Evolutionary conservation across 2,113 vertebrate genomes (phyloP).

Genomic region (Sigmodon hispidus): DNA sequence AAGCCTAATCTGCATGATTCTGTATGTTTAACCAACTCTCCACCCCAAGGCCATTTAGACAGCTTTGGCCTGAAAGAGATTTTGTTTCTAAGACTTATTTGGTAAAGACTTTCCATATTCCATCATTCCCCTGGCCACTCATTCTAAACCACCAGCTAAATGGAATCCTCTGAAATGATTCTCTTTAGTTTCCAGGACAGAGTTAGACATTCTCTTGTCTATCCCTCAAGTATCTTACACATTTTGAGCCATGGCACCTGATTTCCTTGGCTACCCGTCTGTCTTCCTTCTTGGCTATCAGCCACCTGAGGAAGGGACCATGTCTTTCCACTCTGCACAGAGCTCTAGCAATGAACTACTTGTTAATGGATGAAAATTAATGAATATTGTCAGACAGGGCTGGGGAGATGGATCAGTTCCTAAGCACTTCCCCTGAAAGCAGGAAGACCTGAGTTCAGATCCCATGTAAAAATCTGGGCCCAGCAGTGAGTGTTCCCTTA

Average conservation of each 20-base stretch:
- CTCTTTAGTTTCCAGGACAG: not conserved
- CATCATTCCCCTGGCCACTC: not conserved
- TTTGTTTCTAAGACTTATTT: conserved; percentile 18
- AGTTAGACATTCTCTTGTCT: not conserved
- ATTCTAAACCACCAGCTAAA: not conserved
- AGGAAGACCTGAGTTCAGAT: too few relatives aligned
- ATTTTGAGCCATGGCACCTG: not conserved
- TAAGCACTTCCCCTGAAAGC: too few relatives aligned
- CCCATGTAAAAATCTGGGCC: not conserved
- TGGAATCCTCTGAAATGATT: conserved; percentile 5
- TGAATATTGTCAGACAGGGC: not conserved
- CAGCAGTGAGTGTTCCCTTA: not conserved
- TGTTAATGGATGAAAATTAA: not conserved
- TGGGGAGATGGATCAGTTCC: not conserved
- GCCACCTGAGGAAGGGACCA: not conserved
- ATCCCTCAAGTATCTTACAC: not conserved
- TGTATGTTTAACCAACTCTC: conserved; percentile 16
- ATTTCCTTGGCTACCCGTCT: not conserved
- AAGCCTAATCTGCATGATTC: conserved; percentile 9
- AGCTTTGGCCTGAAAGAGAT: conserved; percentile 16
- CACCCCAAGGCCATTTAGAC: conserved; percentile 3
- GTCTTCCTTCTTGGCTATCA: not conserved
- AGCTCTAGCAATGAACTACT: not conserved
- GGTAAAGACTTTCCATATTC: not conserved
- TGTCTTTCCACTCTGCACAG: not conserved